phyloP scores from a whole-genome alignment of 2,888 invertebrate species.

The Idaea aversata region DNA sequence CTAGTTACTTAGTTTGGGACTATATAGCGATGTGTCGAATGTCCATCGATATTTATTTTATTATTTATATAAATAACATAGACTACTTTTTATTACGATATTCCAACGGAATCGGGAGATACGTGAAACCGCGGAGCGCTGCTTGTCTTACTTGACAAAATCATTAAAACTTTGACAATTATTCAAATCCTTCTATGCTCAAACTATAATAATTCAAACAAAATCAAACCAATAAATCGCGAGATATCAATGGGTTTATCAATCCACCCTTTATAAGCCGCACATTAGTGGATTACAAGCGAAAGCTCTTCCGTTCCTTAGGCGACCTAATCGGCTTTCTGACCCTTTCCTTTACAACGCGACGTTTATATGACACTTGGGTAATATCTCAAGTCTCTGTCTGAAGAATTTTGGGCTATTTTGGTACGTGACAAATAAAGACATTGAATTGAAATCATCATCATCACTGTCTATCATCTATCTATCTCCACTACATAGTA shows the following conservation, averaged over 20 bases:
- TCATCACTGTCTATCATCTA: no score
- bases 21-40: no score
- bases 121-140: no score
- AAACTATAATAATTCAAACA: conserved; percentile 12
- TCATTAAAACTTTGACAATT: background rate
- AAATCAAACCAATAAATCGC: conserved; percentile 24
- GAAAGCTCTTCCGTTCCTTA: conserved; percentile 64
- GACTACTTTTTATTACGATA: no score
- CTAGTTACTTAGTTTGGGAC: no score
- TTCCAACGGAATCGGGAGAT: no score
- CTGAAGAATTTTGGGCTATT: background rate
- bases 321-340: conserved; percentile 72
- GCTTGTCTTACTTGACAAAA: no score
- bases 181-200: background rate
- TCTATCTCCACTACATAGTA: no score
- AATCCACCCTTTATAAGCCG: conserved; percentile 55
- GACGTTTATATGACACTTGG: conserved; percentile 13
- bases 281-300: conserved; percentile 69
- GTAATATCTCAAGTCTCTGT: background rate
- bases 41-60: no score
- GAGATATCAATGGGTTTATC: conserved; percentile 31
- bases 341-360: conserved; percentile 46
- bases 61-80: no score
- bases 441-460: no score
- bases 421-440: no score